Conservation (phyloP, 2,797 vertebrate genomes). For the Crocodylus rhombifer region DNA sequence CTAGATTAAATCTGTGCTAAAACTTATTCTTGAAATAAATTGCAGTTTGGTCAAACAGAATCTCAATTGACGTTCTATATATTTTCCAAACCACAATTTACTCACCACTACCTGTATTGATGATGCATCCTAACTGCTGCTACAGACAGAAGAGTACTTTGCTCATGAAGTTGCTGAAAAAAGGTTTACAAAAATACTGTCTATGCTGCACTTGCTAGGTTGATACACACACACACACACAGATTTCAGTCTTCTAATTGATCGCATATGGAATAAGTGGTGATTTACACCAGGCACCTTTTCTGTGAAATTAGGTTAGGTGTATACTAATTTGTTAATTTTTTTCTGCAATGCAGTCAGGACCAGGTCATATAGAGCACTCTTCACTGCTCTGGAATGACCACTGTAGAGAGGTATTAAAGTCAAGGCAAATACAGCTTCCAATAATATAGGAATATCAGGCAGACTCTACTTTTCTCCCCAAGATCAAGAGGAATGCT, state of each 20-base stretch:
- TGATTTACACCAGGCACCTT: background rate
- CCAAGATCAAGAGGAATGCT: no score
- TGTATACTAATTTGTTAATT: background rate
- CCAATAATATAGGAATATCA: no score
- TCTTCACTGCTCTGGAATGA: background rate
- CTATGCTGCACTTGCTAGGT: background rate
- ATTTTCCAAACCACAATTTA: background rate
- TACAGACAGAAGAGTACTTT: background rate
- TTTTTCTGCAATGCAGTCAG: background rate
- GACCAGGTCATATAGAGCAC: background rate
- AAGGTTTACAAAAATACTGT: background rate
- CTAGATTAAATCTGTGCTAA: background rate
- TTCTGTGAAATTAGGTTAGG: background rate
- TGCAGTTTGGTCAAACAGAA: background rate
- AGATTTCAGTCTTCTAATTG: background rate
- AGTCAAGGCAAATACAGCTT: background rate
- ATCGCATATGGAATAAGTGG: background rate
- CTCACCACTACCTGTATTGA: background rate
- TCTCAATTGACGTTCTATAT: background rate
- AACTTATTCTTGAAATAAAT: background rate
- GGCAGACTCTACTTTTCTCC: no score
- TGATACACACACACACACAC: background rate
- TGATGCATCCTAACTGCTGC: background rate
- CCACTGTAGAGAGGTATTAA: background rate
- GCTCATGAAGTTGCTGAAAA: background rate